Percentiles rank a stretch among this genome's conserved stretches.
phyloP scores from a whole-genome alignment of 1,140 invertebrate species.

The Tetramorium alpestre region DNA sequence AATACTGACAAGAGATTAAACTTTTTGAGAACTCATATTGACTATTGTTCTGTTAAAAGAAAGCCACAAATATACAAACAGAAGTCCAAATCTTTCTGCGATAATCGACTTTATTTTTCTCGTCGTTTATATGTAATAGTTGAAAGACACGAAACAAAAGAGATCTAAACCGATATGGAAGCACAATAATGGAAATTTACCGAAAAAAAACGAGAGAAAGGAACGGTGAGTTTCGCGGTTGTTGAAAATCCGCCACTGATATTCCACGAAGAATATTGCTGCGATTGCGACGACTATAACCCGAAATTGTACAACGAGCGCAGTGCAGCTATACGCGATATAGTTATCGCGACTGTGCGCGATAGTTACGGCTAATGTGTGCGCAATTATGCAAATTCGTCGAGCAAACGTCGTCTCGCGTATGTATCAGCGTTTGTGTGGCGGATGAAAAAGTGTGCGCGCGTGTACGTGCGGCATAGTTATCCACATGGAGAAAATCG shows the following conservation, averaged over 20 bases:
- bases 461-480: background rate
- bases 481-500: conserved; percentile 9
- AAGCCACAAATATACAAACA: background rate
- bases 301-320: conserved; percentile 24
- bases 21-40: background rate
- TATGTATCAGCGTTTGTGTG: background rate
- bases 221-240: background rate
- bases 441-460: background rate
- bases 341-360: conserved; percentile 44
- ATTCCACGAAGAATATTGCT: conserved; percentile 6
- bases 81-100: background rate
- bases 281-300: conserved; percentile 34
- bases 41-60: background rate
- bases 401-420: conserved; percentile 30
- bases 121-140: background rate
- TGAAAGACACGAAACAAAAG: background rate
- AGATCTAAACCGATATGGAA: background rate
- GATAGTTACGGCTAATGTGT: conserved; percentile 57
- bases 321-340: conserved; percentile 7
- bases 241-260: conserved; percentile 23
- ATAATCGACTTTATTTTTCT: background rate
- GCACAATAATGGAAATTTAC: conserved; percentile 11
- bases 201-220: background rate
- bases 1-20: background rate
- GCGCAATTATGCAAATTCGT: conserved; percentile 52